Evolutionary conservation across 2,113 vertebrate genomes (phyloP).

Genomic region (Ceyx melanurus): DNA sequence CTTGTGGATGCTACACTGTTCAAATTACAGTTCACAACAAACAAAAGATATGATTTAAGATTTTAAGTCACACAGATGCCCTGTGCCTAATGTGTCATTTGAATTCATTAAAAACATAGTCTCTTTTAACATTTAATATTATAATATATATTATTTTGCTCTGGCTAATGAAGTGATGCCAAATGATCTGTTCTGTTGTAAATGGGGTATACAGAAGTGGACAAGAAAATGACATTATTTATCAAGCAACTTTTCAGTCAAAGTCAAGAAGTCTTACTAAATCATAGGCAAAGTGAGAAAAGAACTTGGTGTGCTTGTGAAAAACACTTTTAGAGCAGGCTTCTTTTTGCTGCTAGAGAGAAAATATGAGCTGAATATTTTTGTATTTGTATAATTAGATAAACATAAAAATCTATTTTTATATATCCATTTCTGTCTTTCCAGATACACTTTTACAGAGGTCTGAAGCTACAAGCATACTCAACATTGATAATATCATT

Average conservation of each 20-base stretch:
- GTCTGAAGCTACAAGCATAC: not conserved
- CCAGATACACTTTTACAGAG: not conserved
- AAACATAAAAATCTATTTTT: not conserved
- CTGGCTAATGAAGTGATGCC: slow-evolving; percentile 7
- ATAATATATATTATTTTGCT: not conserved
- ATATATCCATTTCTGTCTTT: not conserved
- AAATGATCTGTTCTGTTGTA: not conserved
- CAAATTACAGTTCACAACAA: not conserved
- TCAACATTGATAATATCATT: not conserved
- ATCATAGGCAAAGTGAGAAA: not conserved
- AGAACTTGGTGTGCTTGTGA: not conserved
- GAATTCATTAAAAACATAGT: not conserved
- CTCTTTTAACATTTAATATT: not conserved
- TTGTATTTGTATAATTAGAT: not conserved
- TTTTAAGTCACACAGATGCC: not conserved
- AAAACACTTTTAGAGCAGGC: not conserved
- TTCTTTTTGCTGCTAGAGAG: not conserved
- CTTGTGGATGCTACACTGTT: not conserved
- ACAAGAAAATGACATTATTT: slow-evolving; percentile 31
- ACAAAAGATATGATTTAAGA: not conserved
- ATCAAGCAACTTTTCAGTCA: slow-evolving; percentile 13
- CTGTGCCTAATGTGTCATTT: not conserved
- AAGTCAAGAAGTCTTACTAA: not conserved
- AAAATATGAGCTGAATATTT: not conserved
- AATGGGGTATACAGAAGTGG: not conserved